phyloP scores from a whole-genome alignment of 2,797 vertebrate species.

The Delichon dasypus region DNA sequence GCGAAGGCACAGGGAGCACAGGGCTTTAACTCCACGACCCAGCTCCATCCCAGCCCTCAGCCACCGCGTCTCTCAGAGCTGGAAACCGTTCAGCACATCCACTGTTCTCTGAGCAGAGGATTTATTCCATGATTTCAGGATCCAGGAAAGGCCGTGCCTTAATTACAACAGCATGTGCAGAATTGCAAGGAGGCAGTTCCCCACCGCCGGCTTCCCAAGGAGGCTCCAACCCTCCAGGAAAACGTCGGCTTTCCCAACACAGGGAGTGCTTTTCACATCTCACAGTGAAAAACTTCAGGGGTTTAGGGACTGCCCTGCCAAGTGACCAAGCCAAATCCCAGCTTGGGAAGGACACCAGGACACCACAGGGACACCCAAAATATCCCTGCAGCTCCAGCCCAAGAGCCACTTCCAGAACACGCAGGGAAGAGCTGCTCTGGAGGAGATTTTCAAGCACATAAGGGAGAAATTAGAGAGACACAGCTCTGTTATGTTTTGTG shows the following conservation, averaged over 20 bases:
- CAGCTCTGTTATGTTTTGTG: not conserved
- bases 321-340: not conserved
- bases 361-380: not conserved
- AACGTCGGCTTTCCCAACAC: not conserved
- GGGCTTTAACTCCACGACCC: accelerated
- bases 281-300: not conserved
- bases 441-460: not conserved
- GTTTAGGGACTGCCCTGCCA: not conserved
- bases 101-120: not conserved
- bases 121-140: not conserved
- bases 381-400: not conserved
- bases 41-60: not conserved
- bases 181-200: not conserved
- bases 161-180: slow-evolving; percentile 34
- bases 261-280: not conserved
- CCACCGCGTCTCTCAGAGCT: not conserved
- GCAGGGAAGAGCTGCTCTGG: not conserved
- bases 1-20: not conserved
- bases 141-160: slow-evolving; percentile 47
- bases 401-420: not conserved
- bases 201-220: not conserved
- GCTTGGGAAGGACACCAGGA: not conserved
- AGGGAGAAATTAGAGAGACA: not conserved
- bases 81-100: not conserved
- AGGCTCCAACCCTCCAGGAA: slow-evolving; percentile 2